Evolutionary conservation across 2,888 invertebrate species (phyloP).

Genomic region (Spatulosminthurus flaviceps): DNA sequence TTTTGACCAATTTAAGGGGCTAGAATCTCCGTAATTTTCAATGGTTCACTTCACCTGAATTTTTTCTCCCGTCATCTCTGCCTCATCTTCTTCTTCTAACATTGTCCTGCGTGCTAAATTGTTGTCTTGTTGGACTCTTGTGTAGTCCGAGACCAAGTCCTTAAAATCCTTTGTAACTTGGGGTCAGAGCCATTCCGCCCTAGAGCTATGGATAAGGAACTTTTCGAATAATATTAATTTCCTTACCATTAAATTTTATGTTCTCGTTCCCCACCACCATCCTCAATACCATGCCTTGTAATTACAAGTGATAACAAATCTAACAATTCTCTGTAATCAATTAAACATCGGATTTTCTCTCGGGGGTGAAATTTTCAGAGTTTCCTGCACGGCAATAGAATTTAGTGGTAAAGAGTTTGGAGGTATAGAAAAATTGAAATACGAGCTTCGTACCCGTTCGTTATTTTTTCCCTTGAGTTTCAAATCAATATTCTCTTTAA

Average conservation of each 20-base stretch:
- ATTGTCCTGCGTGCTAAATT: conserved; percentile 2
- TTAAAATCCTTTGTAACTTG: no score
- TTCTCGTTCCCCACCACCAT: conserved; percentile 32
- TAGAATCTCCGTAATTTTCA: conserved; percentile 40
- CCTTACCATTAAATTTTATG: conserved; percentile 33
- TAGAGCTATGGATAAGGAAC: no score
- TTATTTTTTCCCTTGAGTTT: not conserved
- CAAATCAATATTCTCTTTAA: not conserved
- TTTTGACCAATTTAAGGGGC: conserved; percentile 59
- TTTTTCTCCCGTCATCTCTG: not conserved
- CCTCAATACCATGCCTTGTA: not conserved
- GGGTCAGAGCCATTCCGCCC: not conserved
- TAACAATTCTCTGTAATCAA: not conserved
- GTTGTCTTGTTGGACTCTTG: not conserved
- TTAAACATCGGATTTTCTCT: conserved; percentile 11
- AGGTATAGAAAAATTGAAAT: no score
- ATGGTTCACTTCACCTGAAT: conserved; percentile 35
- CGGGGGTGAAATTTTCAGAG: not conserved
- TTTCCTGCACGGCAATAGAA: no score
- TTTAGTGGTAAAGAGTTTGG: no score
- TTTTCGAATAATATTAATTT: conserved; percentile 5
- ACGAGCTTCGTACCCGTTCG: no score
- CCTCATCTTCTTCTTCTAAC: no score
- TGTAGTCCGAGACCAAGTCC: no score
- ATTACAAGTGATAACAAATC: conserved; percentile 12